phyloP scores from a whole-genome alignment of 2,797 vertebrate species.

The Clarias pachynema region DNA sequence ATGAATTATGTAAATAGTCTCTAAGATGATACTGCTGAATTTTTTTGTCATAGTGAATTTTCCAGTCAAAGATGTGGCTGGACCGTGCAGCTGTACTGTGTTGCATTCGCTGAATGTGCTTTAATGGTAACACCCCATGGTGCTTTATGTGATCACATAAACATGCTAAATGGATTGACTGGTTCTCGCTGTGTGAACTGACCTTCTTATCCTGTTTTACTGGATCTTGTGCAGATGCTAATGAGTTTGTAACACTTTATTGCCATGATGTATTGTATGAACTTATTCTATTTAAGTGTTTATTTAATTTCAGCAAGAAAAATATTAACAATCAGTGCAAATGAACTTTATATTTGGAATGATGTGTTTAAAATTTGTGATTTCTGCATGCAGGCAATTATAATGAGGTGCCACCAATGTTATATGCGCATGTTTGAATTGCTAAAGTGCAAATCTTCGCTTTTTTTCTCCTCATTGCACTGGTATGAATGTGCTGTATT shows the following conservation, averaged over 20 bases:
- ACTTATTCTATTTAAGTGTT: conserved; percentile 27
- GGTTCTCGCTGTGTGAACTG: conserved; percentile 29
- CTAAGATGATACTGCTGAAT: conserved; percentile 19
- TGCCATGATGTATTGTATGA: conserved; percentile 41
- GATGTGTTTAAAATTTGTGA: conserved; percentile 34
- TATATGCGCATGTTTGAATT: conserved; percentile 36
- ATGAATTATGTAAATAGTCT: conserved; percentile 35
- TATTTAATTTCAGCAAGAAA: conserved; percentile 29
- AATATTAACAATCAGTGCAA: conserved; percentile 13
- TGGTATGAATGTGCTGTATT: conserved; percentile 46
- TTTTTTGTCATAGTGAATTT: conserved; percentile 29
- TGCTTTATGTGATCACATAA: conserved; percentile 43
- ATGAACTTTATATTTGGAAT: conserved; percentile 41
- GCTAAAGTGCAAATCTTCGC: conserved; percentile 25
- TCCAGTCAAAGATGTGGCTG: conserved; percentile 35
- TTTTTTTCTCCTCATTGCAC: conserved; percentile 35
- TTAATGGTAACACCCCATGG: conserved; percentile 47
- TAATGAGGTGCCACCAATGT: conserved; percentile 40
- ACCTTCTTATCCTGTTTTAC: conserved; percentile 36
- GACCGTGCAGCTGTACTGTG: conserved; percentile 29
- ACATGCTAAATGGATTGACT: conserved; percentile 34
- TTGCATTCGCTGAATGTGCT: conserved; percentile 50
- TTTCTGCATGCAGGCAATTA: conserved; percentile 51
- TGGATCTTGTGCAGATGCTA: conserved; percentile 37
- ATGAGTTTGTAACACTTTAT: conserved; percentile 41